Evolutionary conservation across 1,140 invertebrate genomes (phyloP), one percentile per base, ranked within the genome.

Genomic region (Drosophila kanapiae): DNA sequence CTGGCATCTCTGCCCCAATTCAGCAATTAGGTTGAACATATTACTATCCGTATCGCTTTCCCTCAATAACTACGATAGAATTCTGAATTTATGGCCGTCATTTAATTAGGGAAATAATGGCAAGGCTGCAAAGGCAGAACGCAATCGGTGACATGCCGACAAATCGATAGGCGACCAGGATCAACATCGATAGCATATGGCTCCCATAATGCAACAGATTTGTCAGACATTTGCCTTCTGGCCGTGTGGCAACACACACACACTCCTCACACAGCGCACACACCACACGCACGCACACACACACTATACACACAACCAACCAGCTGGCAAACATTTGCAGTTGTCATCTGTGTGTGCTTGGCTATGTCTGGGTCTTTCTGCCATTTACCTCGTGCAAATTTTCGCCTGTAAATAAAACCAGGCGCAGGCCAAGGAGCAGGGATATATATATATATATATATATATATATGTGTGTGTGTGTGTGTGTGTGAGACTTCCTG

Each of bases 171-270:
- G 84, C 45, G 48, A 60, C 42, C 23, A 43, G 74, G 62, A 76
- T 76, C 62, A 6, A 37, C 79, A 78, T 64, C 27, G 47, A 47
- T 63, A 67, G 64, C 67, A 80, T 74, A 78, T 80, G 37, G 69
- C 56, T 64, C 37, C 60, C 62, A 74, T 75, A 88, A 90, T 90
- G 85, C 85, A 90, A 81, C 85, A 88, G 74, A 90, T 88, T 88
- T 88, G 78, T 84, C 80, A 75, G 62, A 78, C 78, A 81, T 90
- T 88, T 84, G 75, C 82, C 71, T 72, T 40, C 53, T 68, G 65
- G 64, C 68, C 70, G 47, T 61, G 47, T 61, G 47, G 56, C 31
- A 59, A 37, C 48, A 18, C 23, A 59, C 54, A 47, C 75, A n/a
- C n/a, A 37, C 51, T 14, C 33, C 11, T 7, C 43, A 35, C 33